Conservation (phyloP, 2,888 invertebrate species). For the Mesopsocus fuscifrons region DNA sequence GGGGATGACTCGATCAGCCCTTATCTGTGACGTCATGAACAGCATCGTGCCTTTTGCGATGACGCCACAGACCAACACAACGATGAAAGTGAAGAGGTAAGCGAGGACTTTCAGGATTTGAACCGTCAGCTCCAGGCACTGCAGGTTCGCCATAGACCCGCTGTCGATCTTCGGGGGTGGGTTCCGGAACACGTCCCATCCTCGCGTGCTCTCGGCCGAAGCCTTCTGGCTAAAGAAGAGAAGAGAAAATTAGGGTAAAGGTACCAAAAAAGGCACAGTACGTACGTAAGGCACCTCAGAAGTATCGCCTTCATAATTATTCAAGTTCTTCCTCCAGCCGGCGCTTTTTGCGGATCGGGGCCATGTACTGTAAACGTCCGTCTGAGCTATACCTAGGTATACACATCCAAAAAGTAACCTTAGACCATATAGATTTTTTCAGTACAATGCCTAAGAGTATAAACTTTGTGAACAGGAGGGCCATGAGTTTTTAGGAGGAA, state of each 20-base stretch:
- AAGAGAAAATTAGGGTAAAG: neutral
- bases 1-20: constrained; percentile 47
- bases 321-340: too few species aligned
- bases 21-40: constrained; percentile 82
- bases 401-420: too few species aligned
- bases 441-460: too few species aligned
- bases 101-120: constrained; percentile 68
- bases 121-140: constrained; percentile 67
- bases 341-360: too few species aligned
- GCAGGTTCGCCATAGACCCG: constrained; percentile 74
- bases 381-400: too few species aligned
- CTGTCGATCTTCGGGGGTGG: constrained; percentile 77
- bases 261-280: neutral
- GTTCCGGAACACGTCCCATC: constrained; percentile 93
- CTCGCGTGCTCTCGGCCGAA: constrained; percentile 67
- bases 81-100: constrained; percentile 65
- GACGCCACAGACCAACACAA: constrained; percentile 70
- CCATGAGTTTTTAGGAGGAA: too few species aligned
- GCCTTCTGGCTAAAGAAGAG: constrained; percentile 9
- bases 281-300: too few species aligned
- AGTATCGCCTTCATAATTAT: too few species aligned
- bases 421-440: too few species aligned
- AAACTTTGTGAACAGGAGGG: too few species aligned
- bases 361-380: too few species aligned
- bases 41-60: constrained; percentile 74